Percentiles rank a stretch among this genome's conserved stretches.
These are phyloP conservation scores for Zenarchopterus dispar DNA, from an alignment of 2,797 vertebrate genomes.

Conservation along the genomic window DNA sequence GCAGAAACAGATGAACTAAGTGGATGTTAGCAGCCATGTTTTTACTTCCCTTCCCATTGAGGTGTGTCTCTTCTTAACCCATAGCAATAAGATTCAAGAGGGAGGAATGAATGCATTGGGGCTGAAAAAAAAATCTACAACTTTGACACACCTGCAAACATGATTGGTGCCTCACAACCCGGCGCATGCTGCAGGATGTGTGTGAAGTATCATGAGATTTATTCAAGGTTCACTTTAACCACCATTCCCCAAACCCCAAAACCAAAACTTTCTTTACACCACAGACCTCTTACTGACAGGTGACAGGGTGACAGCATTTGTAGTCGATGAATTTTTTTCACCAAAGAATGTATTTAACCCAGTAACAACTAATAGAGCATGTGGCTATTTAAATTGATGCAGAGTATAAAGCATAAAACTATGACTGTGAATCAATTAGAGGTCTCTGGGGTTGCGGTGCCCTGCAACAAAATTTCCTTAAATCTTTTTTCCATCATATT, in stretches of 20 bases:
- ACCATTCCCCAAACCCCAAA: background rate
- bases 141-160: background rate
- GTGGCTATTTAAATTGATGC: too few species aligned
- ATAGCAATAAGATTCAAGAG: too few species aligned
- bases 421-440: too few species aligned
- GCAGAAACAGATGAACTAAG: background rate
- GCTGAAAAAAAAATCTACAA: background rate
- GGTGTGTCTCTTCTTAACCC: too few species aligned
- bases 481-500: too few species aligned
- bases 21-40: background rate
- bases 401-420: too few species aligned
- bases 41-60: too few species aligned
- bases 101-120: too few species aligned
- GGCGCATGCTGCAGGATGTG: background rate
- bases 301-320: background rate
- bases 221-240: slow-evolving; percentile 12
- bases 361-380: background rate
- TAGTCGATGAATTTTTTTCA: background rate
- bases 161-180: background rate
- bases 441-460: too few species aligned
- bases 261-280: background rate
- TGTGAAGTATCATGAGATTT: background rate
- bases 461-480: too few species aligned
- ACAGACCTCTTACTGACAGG: background rate
- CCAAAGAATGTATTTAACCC: background rate